These are phyloP conservation scores for Cyclura pinguis DNA, from an alignment of 2,797 vertebrate species.

Conservation along the genomic window DNA sequence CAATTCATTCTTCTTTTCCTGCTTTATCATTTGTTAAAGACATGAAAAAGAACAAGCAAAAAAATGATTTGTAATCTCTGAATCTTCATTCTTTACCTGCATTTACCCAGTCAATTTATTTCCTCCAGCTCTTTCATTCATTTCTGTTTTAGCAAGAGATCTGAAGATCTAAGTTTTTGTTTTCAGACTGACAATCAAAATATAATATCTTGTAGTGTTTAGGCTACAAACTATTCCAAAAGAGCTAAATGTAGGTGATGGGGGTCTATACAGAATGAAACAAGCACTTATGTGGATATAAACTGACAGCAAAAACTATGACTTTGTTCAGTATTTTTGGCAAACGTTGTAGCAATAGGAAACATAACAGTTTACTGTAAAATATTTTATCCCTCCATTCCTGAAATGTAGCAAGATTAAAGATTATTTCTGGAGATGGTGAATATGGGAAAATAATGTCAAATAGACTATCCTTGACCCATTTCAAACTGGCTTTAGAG, in stretches of 20 bases:
- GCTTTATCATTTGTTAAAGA: conserved; percentile 48
- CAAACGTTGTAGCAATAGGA: neutral
- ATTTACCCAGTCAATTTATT: neutral
- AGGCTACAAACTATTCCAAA: neutral
- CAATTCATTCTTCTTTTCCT: conserved; percentile 35
- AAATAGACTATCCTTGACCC: too few species aligned
- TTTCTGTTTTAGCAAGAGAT: conserved; percentile 7
- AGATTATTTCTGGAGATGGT: neutral
- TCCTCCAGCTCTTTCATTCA: neutral
- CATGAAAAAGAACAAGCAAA: neutral
- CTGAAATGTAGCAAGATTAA: neutral
- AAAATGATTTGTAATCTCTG: neutral
- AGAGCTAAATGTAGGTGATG: neutral
- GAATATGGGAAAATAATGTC: neutral
- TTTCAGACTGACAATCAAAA: neutral
- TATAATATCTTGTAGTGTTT: neutral
- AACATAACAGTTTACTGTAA: neutral
- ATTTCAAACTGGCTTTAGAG: too few species aligned
- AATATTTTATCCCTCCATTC: neutral
- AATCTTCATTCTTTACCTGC: neutral
- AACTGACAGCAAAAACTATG: neutral
- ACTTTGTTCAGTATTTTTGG: neutral
- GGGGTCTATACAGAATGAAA: neutral
- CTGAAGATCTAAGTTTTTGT: neutral
- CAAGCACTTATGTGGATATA: neutral